These are phyloP conservation scores for Marmota flaviventris DNA, from an alignment of 2,113 vertebrate genomes.

Conservation along the genomic window DNA sequence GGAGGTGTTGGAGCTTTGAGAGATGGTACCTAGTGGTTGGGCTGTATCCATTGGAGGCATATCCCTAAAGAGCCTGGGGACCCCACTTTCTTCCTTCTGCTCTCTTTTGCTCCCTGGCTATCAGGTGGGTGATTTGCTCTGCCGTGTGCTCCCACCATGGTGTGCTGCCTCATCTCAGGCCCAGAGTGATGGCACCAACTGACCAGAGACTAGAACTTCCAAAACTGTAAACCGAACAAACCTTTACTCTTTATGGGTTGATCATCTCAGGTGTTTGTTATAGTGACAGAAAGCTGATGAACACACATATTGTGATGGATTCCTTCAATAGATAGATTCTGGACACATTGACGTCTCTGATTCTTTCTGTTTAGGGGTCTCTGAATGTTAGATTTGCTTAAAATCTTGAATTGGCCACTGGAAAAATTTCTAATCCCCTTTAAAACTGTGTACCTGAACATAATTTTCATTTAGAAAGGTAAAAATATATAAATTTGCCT, in stretches of 20 bases:
- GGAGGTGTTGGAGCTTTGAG: neutral
- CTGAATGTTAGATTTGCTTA: conserved; percentile 5
- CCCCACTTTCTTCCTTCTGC: neutral
- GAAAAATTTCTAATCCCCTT: neutral
- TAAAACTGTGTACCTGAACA: neutral
- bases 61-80: neutral
- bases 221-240: neutral
- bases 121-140: neutral
- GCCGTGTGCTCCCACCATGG: neutral
- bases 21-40: neutral
- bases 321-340: neutral
- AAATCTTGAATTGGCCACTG: neutral
- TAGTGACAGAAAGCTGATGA: neutral
- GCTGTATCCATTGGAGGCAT: neutral
- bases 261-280: neutral
- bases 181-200: neutral
- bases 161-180: neutral
- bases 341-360: neutral
- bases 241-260: neutral
- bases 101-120: neutral
- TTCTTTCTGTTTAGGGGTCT: neutral
- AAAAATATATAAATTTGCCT: neutral
- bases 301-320: neutral
- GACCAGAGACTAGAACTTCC: too few species aligned
- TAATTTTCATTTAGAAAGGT: conserved; percentile 23